Evolutionary conservation across 2,113 vertebrate species (phyloP), one percentile per base, ranked within the genome.

Genomic region (Toxostoma redivivum): DNA sequence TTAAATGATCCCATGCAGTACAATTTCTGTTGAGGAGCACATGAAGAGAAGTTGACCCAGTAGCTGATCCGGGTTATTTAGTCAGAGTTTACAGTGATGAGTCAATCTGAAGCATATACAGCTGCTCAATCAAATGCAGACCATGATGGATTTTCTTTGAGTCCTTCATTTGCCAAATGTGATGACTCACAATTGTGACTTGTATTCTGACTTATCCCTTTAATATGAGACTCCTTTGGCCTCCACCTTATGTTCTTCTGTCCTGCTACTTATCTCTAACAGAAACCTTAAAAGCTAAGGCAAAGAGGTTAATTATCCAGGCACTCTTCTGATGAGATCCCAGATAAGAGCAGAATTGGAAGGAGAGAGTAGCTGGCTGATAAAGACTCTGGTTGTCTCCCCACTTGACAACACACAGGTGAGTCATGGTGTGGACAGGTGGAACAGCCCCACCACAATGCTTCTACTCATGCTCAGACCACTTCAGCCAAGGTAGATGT

Each of bases 71-170:
- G 45, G 7, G 9, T 78, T 60, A 79, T 76, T 82, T 69, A 80
- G 74, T 69, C 81, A 74, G 70, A 61, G 54, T 69, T 76, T n/a
- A 76, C 31, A 65, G 53, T 48, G 58, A 61, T 65, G 53, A 91
- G 33, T 57, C 89, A 81, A 42, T 44, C 33, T 67, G 58, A 94
- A 89, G 78, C 62, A 73, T 13, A 31, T 18, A 42, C 40, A 86
- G 92, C 83, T 89, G 40, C 61, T 74, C 61, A 87, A 79, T 67
- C 65, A 85, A 79, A 76, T 79, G 72, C 45, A 47, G 21, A 82
- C 73, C 23, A 3, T 25, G 31, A 12, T 89, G 73, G 45, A 65
- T 72, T 87, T 87, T 85, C 70, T 84, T 35, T 45, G 66, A 81
- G 61, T 40, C 30, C 33, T 45, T 90, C 47, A 51, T 74, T 64